phyloP scores from a whole-genome alignment of 2,113 vertebrate species.

The Syrrhaptes paradoxus region DNA sequence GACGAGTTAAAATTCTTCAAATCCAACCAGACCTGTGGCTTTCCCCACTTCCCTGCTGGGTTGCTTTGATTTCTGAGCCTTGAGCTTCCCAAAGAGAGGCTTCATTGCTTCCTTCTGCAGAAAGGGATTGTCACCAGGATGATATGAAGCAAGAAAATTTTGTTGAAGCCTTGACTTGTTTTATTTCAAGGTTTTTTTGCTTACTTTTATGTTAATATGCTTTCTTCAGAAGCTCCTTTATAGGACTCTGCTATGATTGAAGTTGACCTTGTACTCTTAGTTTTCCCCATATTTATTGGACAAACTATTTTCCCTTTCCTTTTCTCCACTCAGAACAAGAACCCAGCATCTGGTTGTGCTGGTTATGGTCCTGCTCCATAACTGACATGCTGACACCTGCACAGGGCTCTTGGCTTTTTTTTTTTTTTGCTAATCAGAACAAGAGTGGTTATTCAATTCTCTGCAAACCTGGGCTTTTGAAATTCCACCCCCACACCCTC shows the following conservation, averaged over 20 bases:
- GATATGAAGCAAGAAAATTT: not conserved
- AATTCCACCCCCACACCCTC: not conserved
- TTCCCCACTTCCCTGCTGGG: not conserved
- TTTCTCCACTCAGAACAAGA: constrained; percentile 25
- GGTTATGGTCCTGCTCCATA: constrained; percentile 77
- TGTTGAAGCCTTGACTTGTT: not conserved
- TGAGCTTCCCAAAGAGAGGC: not conserved
- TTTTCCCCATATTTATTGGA: not conserved
- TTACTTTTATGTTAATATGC: not conserved
- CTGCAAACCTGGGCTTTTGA: constrained; percentile 83
- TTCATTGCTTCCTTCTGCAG: not conserved
- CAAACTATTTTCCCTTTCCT: not conserved
- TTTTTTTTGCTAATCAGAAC: constrained; percentile 79
- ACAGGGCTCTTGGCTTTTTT: constrained; percentile 78
- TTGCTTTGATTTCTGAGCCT: constrained; percentile 10
- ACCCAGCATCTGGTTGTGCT: constrained; percentile 68
- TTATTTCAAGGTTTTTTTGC: not conserved
- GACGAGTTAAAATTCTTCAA: not conserved
- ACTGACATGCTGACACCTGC: constrained; percentile 78
- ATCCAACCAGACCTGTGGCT: not conserved
- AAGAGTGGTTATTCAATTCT: constrained; percentile 82
- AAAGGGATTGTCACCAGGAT: not conserved
- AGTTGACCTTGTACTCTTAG: not conserved
- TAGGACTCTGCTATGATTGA: not conserved
- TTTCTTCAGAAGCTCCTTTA: not conserved